Percentiles rank a stretch among this genome's conserved stretches.
Evolutionary conservation across 2,888 invertebrate species (phyloP).

Genomic region (Patella depressa): DNA sequence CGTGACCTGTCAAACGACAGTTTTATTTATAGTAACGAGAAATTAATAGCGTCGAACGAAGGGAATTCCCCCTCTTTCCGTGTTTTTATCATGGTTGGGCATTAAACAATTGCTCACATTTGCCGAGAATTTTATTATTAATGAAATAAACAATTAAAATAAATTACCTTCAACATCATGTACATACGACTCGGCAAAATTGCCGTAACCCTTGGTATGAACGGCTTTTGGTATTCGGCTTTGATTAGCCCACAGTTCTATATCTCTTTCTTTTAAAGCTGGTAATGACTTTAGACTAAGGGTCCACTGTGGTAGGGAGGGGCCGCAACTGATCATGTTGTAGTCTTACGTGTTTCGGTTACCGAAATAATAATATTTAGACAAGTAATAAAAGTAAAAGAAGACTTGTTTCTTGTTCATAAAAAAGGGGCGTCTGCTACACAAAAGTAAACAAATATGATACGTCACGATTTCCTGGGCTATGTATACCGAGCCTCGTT

Average conservation of each 20-base stretch:
- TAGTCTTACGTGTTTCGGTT: neutral
- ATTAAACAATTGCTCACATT: neutral
- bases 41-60: too few relatives aligned
- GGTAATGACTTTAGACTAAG: neutral
- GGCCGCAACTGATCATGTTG: neutral
- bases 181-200: constrained; percentile 1
- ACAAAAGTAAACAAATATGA: too few relatives aligned
- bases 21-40: too few relatives aligned
- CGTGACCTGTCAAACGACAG: too few relatives aligned
- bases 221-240: neutral
- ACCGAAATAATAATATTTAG: neutral
- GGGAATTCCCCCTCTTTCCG: too few relatives aligned
- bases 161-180: neutral
- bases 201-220: neutral
- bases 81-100: too few relatives aligned
- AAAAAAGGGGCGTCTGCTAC: neutral
- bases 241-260: neutral
- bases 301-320: neutral
- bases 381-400: neutral
- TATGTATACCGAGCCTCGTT: neutral
- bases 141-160: neutral
- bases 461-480: neutral
- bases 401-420: neutral
- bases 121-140: neutral
- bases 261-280: neutral